Evolutionary conservation across 2,888 invertebrate genomes (phyloP), one percentile per base, ranked within the genome.

Genomic region (Clivina fossor): DNA sequence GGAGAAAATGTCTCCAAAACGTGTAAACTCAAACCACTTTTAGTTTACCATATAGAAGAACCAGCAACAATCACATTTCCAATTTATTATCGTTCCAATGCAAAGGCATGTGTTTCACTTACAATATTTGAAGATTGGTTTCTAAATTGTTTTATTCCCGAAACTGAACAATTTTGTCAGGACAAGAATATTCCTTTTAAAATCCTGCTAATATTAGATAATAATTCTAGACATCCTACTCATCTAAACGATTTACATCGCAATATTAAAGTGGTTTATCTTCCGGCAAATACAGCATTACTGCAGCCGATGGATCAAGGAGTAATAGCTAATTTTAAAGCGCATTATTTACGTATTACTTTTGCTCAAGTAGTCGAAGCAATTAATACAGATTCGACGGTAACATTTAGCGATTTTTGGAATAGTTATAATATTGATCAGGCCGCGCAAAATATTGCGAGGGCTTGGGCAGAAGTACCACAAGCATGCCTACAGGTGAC

Each of bases 291-390:
- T 26, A 26, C 26, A 7, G 26, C 26, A 26, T 26, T 26, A 26
- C 5, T 26, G 5, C 26, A 26, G 26, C 26, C 26, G 7, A 26
- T 26, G 26, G 26, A 26, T 8, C 26, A 26, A 26, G 26, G 26
- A 9, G 19, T 19, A 54, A 56, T 16, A n/a, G 8, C 28, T 7
- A 58, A 8, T 16, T 26, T 51, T 43, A 9, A 44, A 19, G n/a
- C n/a, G n/a, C n/a, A n/a, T n/a, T n/a, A n/a, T n/a, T n/a, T n/a
- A n/a, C n/a, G n/a, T n/a, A n/a, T n/a, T n/a, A n/a, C n/a, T n/a
- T n/a, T n/a, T n/a, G n/a, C n/a, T n/a, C n/a, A n/a, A n/a, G n/a
- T n/a, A n/a, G n/a, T n/a, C n/a, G n/a, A n/a, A n/a, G n/a, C n/a
- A n/a, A n/a, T n/a, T n/a, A n/a, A n/a, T n/a, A n/a, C n/a, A n/a